Conservation (phyloP, 2,888 invertebrate species). For the Coelogynopora nodosa region DNA sequence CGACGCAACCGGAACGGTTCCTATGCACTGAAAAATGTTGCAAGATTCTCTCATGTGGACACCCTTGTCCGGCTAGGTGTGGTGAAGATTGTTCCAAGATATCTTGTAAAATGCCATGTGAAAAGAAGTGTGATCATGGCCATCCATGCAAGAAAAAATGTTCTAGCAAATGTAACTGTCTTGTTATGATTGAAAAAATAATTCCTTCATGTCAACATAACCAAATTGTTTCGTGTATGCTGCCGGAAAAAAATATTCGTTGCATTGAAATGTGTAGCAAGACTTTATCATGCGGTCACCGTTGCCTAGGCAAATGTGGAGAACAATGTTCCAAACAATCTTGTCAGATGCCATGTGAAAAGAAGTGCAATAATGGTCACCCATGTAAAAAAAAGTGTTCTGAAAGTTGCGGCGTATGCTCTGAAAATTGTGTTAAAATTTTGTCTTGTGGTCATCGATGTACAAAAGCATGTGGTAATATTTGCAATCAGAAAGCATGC, state of each 20-base stretch:
- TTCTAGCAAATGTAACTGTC: not conserved
- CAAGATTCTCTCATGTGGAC: not conserved
- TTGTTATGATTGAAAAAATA: not conserved
- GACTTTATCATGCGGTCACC: constrained; percentile 38
- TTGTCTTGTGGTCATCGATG: constrained; percentile 71
- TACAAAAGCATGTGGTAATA: constrained; percentile 66
- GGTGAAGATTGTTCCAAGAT: not conserved
- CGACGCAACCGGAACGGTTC: not conserved
- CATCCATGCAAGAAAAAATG: not conserved
- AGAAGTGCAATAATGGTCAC: too few species aligned
- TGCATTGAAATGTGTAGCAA: constrained; percentile 45
- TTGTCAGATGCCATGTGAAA: too few species aligned
- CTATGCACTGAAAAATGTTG: not conserved
- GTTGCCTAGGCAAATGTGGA: constrained; percentile 6
- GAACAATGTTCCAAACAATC: not conserved
- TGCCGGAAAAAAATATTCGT: not conserved
- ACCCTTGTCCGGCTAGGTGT: not conserved
- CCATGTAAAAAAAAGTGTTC: too few species aligned
- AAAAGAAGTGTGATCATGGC: not conserved
- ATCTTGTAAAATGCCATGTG: not conserved
- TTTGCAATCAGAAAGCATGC: constrained; percentile 56
- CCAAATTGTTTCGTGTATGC: not conserved
- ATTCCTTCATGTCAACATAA: not conserved
- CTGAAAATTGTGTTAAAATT: constrained; percentile 52
- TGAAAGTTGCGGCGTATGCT: too few species aligned